A percentile compares a stretch with the other conserved stretches of the same genome.
Conservation (phyloP, 2,888 invertebrate genomes). For the Mythimna vitellina region DNA sequence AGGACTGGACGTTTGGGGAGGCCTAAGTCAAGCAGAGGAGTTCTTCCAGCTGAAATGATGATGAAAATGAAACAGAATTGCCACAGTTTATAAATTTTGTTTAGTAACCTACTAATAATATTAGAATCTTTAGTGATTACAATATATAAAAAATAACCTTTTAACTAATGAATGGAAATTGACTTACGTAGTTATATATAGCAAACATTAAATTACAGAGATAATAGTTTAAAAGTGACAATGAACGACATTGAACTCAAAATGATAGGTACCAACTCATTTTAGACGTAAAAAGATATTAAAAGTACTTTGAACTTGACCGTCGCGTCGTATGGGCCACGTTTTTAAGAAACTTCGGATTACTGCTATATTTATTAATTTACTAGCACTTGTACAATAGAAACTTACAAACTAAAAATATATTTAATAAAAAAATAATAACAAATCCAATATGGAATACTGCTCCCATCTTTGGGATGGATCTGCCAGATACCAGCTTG, state of each 20-base stretch:
- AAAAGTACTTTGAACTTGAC: slow-evolving; percentile 48
- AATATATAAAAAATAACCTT: slow-evolving; percentile 15
- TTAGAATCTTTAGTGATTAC: slow-evolving; percentile 15
- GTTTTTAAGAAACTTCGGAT: background rate
- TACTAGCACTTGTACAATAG: too few relatives aligned
- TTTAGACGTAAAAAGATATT: slow-evolving; percentile 36
- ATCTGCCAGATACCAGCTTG: too few relatives aligned
- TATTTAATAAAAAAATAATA: too few relatives aligned
- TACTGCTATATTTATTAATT: too few relatives aligned
- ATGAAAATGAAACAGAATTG: too few relatives aligned
- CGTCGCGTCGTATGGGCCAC: background rate
- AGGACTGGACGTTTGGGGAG: too few relatives aligned
- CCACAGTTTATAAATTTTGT: background rate
- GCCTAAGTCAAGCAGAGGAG: too few relatives aligned
- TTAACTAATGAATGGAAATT: slow-evolving; percentile 38
- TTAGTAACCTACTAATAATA: background rate
- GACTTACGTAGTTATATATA: slow-evolving; percentile 23
- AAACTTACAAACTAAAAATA: too few relatives aligned
- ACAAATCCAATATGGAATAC: too few relatives aligned
- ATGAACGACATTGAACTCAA: slow-evolving; percentile 65
- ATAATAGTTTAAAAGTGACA: slow-evolving; percentile 47
- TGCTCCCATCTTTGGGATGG: too few relatives aligned
- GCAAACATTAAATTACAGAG: slow-evolving; percentile 11
- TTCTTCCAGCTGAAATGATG: too few relatives aligned
- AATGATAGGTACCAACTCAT: slow-evolving; percentile 8